Conservation (phyloP, 2,888 invertebrate genomes). For the Colletes collaris region DNA sequence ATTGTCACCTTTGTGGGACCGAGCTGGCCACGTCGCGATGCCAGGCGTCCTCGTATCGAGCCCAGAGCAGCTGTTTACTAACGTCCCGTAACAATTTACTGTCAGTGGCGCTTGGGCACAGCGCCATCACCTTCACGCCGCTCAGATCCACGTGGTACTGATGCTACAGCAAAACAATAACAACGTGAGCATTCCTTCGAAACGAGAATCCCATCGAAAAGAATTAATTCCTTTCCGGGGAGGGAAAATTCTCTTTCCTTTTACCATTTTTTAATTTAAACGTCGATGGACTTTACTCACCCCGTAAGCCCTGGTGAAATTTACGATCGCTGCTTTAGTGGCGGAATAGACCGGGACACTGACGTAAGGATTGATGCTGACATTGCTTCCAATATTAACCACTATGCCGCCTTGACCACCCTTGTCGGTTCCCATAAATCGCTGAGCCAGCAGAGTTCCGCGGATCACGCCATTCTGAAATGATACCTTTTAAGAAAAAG, state of each 20-base stretch:
- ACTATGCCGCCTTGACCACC: constrained; percentile 91
- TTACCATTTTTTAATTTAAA: not conserved
- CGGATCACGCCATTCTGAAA: constrained; percentile 90
- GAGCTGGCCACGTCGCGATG: constrained; percentile 87
- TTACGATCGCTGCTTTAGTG: constrained; percentile 90
- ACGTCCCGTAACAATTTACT: constrained; percentile 87
- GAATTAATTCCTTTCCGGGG: not conserved
- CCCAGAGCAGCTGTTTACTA: constrained; percentile 88
- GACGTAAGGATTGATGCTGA: constrained; percentile 88
- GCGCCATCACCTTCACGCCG: constrained; percentile 88
- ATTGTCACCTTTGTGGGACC: constrained; percentile 86
- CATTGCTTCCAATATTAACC: constrained; percentile 90
- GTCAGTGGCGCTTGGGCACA: constrained; percentile 89
- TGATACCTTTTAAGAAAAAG: constrained; percentile 17
- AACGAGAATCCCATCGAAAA: not conserved
- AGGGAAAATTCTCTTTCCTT: too few relatives aligned
- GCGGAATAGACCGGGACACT: constrained; percentile 91
- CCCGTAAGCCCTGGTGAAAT: constrained; percentile 89
- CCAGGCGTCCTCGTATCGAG: constrained; percentile 90
- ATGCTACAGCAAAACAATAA: constrained; percentile 83
- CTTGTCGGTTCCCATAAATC: constrained; percentile 90
- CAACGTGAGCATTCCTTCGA: not conserved
- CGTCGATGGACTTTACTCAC: constrained; percentile 79
- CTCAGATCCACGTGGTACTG: constrained; percentile 89
- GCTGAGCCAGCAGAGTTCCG: constrained; percentile 89